Percentiles rank a stretch among this genome's conserved stretches.
Conservation (phyloP, 2,888 invertebrate genomes). For the Diplazon laetatorius region DNA sequence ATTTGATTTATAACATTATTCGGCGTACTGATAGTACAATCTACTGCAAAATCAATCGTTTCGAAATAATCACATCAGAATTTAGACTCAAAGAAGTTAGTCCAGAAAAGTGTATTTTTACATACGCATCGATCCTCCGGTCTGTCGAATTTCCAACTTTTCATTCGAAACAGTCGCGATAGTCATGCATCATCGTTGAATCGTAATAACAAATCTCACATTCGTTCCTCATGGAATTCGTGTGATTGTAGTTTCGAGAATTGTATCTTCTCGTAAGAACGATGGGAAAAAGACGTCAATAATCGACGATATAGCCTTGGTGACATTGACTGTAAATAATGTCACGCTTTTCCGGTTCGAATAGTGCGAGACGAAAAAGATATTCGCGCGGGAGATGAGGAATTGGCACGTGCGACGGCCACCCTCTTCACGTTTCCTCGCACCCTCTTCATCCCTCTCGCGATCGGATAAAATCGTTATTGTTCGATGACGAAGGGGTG, state of each 20-base stretch:
- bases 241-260: neutral
- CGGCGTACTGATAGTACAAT: no score
- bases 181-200: no score
- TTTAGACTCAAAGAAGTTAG: no score
- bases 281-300: slow-evolving; percentile 41
- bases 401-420: slow-evolving; percentile 46
- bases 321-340: slow-evolving; percentile 55
- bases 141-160: no score
- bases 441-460: neutral
- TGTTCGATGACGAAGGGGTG: slow-evolving; percentile 34
- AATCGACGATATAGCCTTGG: slow-evolving; percentile 30
- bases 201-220: no score
- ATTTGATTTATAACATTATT: no score
- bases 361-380: slow-evolving; percentile 43
- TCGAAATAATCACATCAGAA: no score
- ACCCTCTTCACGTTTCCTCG: slow-evolving; percentile 35
- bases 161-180: no score
- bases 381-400: slow-evolving; percentile 46
- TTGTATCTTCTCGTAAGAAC: slow-evolving; percentile 10
- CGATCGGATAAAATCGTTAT: slow-evolving; percentile 55
- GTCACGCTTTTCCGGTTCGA: slow-evolving; percentile 38
- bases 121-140: no score
- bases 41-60: no score
- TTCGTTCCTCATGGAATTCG: slow-evolving; percentile 5
- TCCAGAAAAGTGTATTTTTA: no score